Evolutionary conservation across 92 coral and sea anemone species (phyloP).

Genomic region (Umimayanthus kanabou): DNA sequence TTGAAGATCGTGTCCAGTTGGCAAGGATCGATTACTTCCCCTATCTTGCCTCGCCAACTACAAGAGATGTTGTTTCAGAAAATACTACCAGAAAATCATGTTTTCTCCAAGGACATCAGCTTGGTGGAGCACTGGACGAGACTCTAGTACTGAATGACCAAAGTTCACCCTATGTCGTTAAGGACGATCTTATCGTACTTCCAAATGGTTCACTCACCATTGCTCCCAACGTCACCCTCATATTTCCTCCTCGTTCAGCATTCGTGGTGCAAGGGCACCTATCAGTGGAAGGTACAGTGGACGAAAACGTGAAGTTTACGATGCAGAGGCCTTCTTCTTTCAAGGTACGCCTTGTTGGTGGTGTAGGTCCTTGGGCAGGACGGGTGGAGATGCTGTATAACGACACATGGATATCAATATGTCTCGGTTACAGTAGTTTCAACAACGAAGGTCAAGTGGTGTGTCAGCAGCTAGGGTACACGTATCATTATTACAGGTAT

Average conservation of each 20-base stretch:
- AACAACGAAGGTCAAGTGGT: constrained; percentile 41
- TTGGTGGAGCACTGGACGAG: constrained; percentile 57
- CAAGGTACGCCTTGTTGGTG: constrained; percentile 47
- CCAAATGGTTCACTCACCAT: too few species aligned
- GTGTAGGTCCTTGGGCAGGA: constrained; percentile 63
- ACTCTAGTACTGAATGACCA: constrained; percentile 24
- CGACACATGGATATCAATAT: constrained; percentile 55
- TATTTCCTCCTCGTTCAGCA: constrained; percentile 48
- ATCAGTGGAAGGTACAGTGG: constrained; percentile 37
- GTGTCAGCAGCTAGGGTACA: constrained; percentile 54
- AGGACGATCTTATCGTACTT: too few species aligned
- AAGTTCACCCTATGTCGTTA: neutral
- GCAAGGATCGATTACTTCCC: constrained; percentile 55
- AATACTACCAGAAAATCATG: constrained; percentile 24
- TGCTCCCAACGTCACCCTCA: constrained; percentile 47
- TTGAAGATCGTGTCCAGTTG: constrained; percentile 51
- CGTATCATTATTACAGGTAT: neutral
- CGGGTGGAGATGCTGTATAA: constrained; percentile 45
- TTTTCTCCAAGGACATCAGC: constrained; percentile 38
- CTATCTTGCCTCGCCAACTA: constrained; percentile 41
- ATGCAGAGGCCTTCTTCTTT: neutral
- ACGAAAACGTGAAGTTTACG: constrained; percentile 36
- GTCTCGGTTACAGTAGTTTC: constrained; percentile 26
- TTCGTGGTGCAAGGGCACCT: constrained; percentile 49
- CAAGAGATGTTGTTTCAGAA: neutral